A percentile compares a stretch with the other conserved stretches of the same genome.
These are phyloP conservation scores for Heliangelus exortis DNA, from an alignment of 2,797 vertebrate species.

Conservation along the genomic window DNA sequence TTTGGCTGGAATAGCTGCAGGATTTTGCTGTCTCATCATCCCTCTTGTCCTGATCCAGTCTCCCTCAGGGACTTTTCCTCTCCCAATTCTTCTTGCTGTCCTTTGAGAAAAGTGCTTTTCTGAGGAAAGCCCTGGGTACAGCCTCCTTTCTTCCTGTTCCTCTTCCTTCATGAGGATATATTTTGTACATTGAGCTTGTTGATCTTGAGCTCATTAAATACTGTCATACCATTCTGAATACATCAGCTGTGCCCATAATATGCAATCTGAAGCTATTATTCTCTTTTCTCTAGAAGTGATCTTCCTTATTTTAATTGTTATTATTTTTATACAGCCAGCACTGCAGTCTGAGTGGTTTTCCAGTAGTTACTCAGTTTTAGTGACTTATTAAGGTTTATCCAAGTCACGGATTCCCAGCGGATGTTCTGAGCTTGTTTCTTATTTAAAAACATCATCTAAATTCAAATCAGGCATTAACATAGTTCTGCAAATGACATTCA, in stretches of 20 bases:
- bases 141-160: neutral
- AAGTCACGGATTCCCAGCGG: conserved; percentile 40
- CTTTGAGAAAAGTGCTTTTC: neutral
- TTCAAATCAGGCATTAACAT: conserved; percentile 66
- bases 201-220: neutral
- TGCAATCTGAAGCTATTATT: neutral
- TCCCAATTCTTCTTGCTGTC: neutral
- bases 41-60: neutral
- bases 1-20: neutral
- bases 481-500: conserved; percentile 59
- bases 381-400: conserved; percentile 44
- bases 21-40: neutral
- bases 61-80: neutral
- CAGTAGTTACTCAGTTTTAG: neutral
- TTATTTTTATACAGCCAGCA: neutral
- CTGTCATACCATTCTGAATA: neutral
- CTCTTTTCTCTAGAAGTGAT: neutral
- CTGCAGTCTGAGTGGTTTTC: neutral
- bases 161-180: neutral
- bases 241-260: neutral
- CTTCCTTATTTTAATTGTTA: neutral
- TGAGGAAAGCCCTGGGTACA: neutral
- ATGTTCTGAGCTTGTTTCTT: conserved; percentile 57
- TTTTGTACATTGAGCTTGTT: neutral
- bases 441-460: conserved; percentile 63